Base-by-base conservation (phyloP, 2,797 vertebrate genomes). In the Ispidina picta region DNA sequence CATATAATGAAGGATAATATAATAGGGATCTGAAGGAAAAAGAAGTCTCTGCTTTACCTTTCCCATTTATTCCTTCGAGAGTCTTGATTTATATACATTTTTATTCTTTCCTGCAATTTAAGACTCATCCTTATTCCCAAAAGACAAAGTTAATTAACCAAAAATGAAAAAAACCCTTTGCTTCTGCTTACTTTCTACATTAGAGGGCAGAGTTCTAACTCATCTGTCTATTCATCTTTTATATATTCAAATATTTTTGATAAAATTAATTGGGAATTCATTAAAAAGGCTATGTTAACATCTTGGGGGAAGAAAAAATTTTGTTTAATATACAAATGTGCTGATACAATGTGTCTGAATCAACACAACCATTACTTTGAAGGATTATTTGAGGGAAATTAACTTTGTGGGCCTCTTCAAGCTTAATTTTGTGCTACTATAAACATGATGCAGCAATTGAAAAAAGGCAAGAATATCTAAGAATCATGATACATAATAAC, bases 181-280 rank as follows among this genome's bases (percentile, higher is more conserved):
- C 74, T 93, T 89, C 79, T 90, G 22, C 70, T 81, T 68, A 12
- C 25, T 87, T 89, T 89, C 55, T 80, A 74, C 79, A 55, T 94
- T 87, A 89, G 63, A 95, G 81, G 82, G 83, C 81, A 94, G 63
- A 90, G 69, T 90, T 92, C 72, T 48, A 52, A 22, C 18, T 92
- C 65, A 78, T 95, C 76, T 73, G 19, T 80, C 71, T 65, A 56
- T 75, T 91, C 35, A 84, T 88, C 60, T 92, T 92, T 76, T 83
- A 79, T 91, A 92, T 93, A 90, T 83, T 93, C 39, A 85, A 78
- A 86, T 86, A 76, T 66, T 69, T 89, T 93, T 91, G 19, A 89
- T 89, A 78, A 87, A 93, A 80, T 83, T 90, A 91, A 89, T 93
- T 92, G 76, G 16, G 35, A 91, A 62, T 74, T 93, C 78, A 92